Percentiles rank a stretch among this genome's conserved stretches.
These are phyloP conservation scores for Reticulitermes lucifugus DNA, from an alignment of 2,888 invertebrate genomes.

Conservation along the genomic window DNA sequence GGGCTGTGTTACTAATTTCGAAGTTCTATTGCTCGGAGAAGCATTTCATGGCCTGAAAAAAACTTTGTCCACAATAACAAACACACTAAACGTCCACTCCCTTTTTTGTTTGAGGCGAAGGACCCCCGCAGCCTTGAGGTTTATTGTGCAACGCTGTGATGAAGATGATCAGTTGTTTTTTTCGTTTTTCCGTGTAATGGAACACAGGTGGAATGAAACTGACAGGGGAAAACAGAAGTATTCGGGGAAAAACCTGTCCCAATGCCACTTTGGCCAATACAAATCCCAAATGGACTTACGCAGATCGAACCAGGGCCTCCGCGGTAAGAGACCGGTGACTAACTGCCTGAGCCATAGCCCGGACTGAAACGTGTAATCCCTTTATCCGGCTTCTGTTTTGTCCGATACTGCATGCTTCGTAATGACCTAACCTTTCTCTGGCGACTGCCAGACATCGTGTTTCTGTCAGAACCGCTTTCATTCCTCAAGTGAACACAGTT, in stretches of 20 bases:
- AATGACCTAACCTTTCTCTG: not conserved
- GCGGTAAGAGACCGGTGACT: too few relatives aligned
- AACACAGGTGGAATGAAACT: not conserved
- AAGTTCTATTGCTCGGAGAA: not conserved
- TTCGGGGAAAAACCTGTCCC: too few relatives aligned
- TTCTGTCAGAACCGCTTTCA: conserved; percentile 9
- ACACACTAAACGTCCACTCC: not conserved
- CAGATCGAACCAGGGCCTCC: too few relatives aligned
- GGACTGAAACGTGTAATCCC: not conserved
- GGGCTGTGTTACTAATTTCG: not conserved
- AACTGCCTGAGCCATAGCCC: too few relatives aligned
- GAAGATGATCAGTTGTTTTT: too few relatives aligned
- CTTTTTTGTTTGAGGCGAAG: too few relatives aligned
- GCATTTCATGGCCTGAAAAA: not conserved
- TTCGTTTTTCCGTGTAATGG: too few relatives aligned
- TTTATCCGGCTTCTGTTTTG: not conserved
- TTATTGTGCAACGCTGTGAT: too few relatives aligned
- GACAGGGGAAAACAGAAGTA: too few relatives aligned
- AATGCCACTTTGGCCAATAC: too few relatives aligned
- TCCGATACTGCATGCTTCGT: not conserved
- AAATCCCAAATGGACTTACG: too few relatives aligned
- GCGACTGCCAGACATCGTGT: not conserved
- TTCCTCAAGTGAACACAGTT: conserved; percentile 19
- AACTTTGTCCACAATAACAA: not conserved
- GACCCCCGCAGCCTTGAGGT: too few relatives aligned